Evolutionary conservation across 2,797 vertebrate genomes (phyloP).

Genomic region (Darevskia mixta): DNA sequence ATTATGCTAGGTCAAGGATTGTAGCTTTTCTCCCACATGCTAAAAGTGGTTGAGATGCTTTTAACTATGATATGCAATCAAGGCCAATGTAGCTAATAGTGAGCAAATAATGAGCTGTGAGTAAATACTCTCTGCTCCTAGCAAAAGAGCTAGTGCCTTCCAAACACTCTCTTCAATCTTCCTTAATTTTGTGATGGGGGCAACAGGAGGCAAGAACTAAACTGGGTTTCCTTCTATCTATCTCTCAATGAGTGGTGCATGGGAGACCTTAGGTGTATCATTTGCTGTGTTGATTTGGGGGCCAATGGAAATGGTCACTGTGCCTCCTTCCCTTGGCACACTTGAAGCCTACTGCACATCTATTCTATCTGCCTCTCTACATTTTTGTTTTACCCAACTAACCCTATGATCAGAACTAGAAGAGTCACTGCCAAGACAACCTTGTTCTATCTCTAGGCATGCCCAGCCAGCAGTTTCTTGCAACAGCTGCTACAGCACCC

Average conservation of each 20-base stretch:
- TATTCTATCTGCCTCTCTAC: background rate
- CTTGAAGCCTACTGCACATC: background rate
- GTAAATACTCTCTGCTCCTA: background rate
- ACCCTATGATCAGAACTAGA: background rate
- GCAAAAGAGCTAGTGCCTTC: background rate
- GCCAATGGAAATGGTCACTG: background rate
- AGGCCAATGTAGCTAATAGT: background rate
- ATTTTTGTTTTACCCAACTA: background rate
- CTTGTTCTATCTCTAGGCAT: background rate
- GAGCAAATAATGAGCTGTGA: background rate
- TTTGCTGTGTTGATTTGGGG: background rate
- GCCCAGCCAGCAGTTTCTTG: background rate
- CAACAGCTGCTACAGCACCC: background rate
- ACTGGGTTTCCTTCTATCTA: background rate
- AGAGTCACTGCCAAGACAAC: background rate
- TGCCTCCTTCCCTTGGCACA: background rate
- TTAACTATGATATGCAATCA: background rate
- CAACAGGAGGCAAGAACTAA: background rate
- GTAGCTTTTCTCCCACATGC: too few relatives aligned
- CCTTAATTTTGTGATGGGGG: background rate
- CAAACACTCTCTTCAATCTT: background rate
- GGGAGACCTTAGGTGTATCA: background rate
- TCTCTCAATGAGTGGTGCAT: too few relatives aligned
- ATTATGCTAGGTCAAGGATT: background rate
- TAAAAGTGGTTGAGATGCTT: background rate